Conservation (phyloP, 2,888 invertebrate species). For the Brenthis hecate region DNA sequence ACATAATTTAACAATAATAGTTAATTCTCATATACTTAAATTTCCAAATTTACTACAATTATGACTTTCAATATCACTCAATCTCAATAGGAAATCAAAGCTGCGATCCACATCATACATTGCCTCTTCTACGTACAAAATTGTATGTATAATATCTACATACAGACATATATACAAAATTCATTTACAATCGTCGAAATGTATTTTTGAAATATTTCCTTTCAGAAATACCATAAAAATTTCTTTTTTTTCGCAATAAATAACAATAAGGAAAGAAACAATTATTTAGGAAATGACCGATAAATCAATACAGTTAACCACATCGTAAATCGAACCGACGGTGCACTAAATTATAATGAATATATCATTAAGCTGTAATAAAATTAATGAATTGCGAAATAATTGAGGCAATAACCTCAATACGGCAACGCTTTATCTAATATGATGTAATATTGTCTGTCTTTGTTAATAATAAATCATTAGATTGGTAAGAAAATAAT, state of each 20-base stretch:
- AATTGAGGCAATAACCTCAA: conserved; percentile 35
- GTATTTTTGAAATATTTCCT: no score
- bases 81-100: no score
- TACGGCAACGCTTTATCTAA: conserved; percentile 35
- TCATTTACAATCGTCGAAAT: no score
- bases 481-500: conserved; percentile 1
- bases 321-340: conserved; percentile 40
- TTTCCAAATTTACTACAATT: no score
- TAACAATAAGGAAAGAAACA: conserved; percentile 21
- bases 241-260: background rate
- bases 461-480: conserved; percentile 15
- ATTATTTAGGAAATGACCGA: conserved; percentile 28
- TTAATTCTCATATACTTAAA: no score
- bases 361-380: conserved; percentile 40
- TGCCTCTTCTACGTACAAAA: no score
- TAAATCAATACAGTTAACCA: conserved; percentile 42
- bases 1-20: no score
- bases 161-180: no score
- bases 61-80: no score
- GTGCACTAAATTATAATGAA: conserved; percentile 44
- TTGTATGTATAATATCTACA: no score
- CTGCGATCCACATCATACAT: no score
- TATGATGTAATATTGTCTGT: conserved; percentile 24
- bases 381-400: conserved; percentile 39
- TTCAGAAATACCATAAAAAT: no score